These are phyloP conservation scores for Ivindomyrus marchei DNA, from an alignment of 2,113 vertebrate genomes.

Conservation along the genomic window DNA sequence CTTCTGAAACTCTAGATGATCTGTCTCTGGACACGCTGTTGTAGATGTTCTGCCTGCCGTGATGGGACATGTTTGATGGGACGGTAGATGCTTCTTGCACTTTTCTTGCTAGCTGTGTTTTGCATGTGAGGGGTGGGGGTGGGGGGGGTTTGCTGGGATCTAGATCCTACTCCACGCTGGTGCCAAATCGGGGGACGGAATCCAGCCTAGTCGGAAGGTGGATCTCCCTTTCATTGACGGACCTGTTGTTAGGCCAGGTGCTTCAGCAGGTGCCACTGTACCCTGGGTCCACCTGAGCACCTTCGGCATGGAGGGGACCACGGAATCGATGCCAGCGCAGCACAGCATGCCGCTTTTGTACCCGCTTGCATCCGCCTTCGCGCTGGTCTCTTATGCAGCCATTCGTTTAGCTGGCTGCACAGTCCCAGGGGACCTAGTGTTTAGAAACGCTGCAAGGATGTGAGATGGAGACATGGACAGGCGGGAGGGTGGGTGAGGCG, in stretches of 20 bases:
- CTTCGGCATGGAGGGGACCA: neutral
- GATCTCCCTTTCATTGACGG: neutral
- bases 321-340: neutral
- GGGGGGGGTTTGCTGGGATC: neutral
- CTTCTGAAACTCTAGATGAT: neutral
- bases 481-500: neutral
- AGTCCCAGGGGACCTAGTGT: neutral
- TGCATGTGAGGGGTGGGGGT: neutral
- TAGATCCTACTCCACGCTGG: neutral
- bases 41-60: neutral
- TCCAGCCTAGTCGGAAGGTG: neutral
- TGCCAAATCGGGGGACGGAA: neutral
- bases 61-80: neutral
- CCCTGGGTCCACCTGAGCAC: constrained; percentile 14
- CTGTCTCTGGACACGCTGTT: neutral
- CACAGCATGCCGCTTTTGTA: neutral
- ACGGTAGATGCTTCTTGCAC: neutral
- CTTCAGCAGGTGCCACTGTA: constrained; percentile 7
- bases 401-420: neutral
- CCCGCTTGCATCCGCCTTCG: neutral
- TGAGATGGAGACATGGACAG: neutral
- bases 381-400: neutral
- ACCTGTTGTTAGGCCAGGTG: neutral
- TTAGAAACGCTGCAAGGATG: neutral
- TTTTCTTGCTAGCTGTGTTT: neutral